Conservation (phyloP, 2,888 invertebrate species). For the Ectobius pallidus region DNA sequence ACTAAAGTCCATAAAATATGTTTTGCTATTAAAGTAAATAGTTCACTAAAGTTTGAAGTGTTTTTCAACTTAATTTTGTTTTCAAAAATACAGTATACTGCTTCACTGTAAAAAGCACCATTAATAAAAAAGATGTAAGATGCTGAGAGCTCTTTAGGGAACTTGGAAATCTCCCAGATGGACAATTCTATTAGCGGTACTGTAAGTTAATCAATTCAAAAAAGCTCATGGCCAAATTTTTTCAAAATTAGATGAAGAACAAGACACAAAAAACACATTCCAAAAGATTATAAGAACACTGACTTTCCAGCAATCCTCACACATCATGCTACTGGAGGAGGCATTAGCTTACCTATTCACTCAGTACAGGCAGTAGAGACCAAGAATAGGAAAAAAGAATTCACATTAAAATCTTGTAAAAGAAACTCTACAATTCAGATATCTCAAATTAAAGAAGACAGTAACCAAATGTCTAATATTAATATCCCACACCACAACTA, state of each 20-base stretch:
- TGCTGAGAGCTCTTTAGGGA: too few relatives aligned
- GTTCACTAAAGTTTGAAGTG: too few relatives aligned
- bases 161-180: neutral
- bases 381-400: slow-evolving; percentile 52
- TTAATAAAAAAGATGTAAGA: too few relatives aligned
- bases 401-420: slow-evolving; percentile 39
- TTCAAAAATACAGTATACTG: too few relatives aligned
- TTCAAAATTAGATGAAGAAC: too few relatives aligned
- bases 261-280: slow-evolving; percentile 15
- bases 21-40: too few relatives aligned
- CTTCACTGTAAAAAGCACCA: too few relatives aligned
- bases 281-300: slow-evolving; percentile 1
- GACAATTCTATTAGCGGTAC: neutral
- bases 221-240: neutral
- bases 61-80: too few relatives aligned
- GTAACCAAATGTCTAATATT: neutral
- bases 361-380: slow-evolving; percentile 83
- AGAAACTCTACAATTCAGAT: neutral
- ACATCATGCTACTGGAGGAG: slow-evolving; percentile 28
- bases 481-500: neutral
- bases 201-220: neutral
- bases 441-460: neutral
- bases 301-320: slow-evolving; percentile 4
- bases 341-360: slow-evolving; percentile 66
- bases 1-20: too few relatives aligned